Percentiles rank a stretch among this genome's conserved stretches.
Evolutionary conservation across 2,113 vertebrate species (phyloP).

Genomic region (Bothrops jararaca): DNA sequence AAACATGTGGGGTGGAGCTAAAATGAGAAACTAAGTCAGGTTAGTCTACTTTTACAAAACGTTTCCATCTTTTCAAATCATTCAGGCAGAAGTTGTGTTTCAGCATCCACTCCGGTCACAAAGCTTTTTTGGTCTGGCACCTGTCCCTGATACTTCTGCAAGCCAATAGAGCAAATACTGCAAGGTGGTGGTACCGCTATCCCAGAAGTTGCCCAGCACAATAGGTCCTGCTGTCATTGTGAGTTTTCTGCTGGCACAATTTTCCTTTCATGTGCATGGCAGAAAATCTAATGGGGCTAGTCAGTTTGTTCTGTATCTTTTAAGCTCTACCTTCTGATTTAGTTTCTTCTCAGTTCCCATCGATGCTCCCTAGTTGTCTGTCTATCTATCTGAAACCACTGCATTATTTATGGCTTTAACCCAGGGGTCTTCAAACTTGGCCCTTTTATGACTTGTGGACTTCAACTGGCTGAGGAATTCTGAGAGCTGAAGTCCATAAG

Average conservation of each 20-base stretch:
- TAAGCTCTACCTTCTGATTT: conserved; percentile 70
- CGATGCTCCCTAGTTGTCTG: conserved; percentile 77
- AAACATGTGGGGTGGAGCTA: conserved; percentile 52
- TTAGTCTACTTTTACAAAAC: conserved; percentile 69
- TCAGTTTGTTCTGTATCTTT: conserved; percentile 84
- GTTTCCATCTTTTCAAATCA: conserved; percentile 74
- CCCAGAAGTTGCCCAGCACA: conserved; percentile 69
- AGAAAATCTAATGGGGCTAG: conserved; percentile 91
- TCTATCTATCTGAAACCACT: conserved; percentile 70
- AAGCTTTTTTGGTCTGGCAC: conserved; percentile 85
- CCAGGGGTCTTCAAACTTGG: too few relatives aligned
- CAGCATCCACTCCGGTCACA: conserved; percentile 78
- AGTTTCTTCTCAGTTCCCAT: conserved; percentile 71
- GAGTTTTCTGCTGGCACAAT: conserved; percentile 77
- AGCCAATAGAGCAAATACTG: conserved; percentile 75
- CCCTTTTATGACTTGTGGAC: too few relatives aligned
- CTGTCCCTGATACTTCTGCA: conserved; percentile 60
- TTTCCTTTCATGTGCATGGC: conserved; percentile 83
- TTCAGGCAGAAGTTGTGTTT: conserved; percentile 62
- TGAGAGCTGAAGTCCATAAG: too few relatives aligned
- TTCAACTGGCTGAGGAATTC: too few relatives aligned
- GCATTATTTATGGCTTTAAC: conserved; percentile 80
- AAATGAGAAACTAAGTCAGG: conserved; percentile 69
- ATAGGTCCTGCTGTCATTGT: conserved; percentile 78
- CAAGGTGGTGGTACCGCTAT: conserved; percentile 61